Evolutionary conservation across 2,888 invertebrate genomes (phyloP).

Genomic region (Petrolisthes manimaculis): DNA sequence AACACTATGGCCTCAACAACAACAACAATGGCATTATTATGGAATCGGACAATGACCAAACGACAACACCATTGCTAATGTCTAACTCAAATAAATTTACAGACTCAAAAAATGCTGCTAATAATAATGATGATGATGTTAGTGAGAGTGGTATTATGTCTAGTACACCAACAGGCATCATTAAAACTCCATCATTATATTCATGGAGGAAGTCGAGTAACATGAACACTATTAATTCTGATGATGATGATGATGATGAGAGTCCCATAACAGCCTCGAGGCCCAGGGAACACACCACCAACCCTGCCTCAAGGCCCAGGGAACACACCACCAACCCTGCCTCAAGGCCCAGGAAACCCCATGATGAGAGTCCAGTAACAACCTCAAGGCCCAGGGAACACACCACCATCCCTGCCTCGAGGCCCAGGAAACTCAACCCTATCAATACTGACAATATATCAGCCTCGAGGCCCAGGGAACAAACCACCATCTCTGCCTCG

Average conservation of each 20-base stretch:
- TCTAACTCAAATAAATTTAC: too few species aligned
- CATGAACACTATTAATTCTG: background rate
- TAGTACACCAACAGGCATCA: background rate
- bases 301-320: background rate
- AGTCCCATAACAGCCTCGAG: background rate
- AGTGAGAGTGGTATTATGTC: background rate
- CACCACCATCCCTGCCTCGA: too few species aligned
- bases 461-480: too few species aligned
- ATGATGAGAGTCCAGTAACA: too few species aligned
- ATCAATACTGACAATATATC: too few species aligned
- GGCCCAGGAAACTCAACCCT: too few species aligned
- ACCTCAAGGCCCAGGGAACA: too few species aligned
- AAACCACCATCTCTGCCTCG: background rate
- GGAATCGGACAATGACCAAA: background rate
- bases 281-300: background rate
- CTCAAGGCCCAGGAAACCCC: background rate
- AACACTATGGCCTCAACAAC: background rate
- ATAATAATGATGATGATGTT: too few species aligned
- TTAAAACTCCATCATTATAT: background rate
- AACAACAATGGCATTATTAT: background rate
- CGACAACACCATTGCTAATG: background rate
- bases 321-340: background rate
- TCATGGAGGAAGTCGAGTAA: background rate
- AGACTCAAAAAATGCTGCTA: too few species aligned
- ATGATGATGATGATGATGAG: conserved; percentile 1